Conservation (phyloP, 2,888 invertebrate genomes). For the Volucella inanis region DNA sequence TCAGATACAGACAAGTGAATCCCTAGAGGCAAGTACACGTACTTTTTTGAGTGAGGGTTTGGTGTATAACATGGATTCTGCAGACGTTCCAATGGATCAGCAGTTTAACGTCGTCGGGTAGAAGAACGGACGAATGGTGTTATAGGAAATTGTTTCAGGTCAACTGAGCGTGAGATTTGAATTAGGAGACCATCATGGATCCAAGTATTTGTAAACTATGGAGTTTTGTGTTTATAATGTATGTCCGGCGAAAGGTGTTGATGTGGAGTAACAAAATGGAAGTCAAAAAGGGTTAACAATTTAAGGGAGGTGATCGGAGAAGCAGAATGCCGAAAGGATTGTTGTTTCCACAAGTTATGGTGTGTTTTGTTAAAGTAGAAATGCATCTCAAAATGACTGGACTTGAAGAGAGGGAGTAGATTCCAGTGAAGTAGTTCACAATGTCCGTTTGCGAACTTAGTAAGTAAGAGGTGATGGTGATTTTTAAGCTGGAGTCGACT, state of each 20-base stretch:
- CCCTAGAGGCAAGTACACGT: conserved; percentile 3
- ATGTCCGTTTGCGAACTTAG: too few species aligned
- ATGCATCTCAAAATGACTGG: too few species aligned
- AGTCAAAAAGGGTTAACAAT: too few species aligned
- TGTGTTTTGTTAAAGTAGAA: too few species aligned
- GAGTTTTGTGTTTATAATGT: conserved; percentile 29
- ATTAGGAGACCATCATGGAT: conserved; percentile 57
- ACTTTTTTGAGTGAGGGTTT: conserved; percentile 4
- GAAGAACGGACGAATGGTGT: conserved; percentile 18
- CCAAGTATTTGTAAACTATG: conserved; percentile 44
- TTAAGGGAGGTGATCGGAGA: too few species aligned
- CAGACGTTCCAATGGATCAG: conserved; percentile 36
- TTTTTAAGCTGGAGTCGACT: too few species aligned
- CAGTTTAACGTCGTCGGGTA: conserved; percentile 32
- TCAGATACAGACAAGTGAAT: conserved; percentile 3
- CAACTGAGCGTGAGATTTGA: conserved; percentile 74
- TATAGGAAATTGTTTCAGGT: conserved; percentile 70
- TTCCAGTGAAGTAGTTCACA: too few species aligned
- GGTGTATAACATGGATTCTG: neutral
- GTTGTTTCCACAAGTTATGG: too few species aligned
- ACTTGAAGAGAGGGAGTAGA: too few species aligned
- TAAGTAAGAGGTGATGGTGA: too few species aligned
- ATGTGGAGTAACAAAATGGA: neutral
- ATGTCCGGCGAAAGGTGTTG: conserved; percentile 25
- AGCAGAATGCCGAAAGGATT: too few species aligned